A percentile compares a stretch with the other conserved stretches of the same genome.
Conservation (phyloP, 2,888 invertebrate genomes). For the Eledona agricola region DNA sequence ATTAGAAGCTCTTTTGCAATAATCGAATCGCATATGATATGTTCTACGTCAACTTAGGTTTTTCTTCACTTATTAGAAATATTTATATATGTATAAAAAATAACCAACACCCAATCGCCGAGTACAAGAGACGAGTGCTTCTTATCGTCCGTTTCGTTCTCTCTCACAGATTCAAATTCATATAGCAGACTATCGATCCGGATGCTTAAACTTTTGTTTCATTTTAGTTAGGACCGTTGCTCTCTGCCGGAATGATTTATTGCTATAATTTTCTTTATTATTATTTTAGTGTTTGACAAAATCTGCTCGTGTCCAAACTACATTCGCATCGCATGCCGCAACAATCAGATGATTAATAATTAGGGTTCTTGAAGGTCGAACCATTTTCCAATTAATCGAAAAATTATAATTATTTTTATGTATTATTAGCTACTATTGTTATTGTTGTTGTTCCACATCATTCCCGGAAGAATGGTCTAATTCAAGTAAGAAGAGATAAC, state of each 20-base stretch:
- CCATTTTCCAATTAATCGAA: conserved; percentile 30
- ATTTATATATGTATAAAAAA: conserved; percentile 18
- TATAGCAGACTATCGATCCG: conserved; percentile 39
- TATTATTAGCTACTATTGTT: conserved; percentile 7
- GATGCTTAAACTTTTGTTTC: conserved; percentile 39
- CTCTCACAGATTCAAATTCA: conserved; percentile 33
- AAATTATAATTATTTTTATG: too few relatives aligned
- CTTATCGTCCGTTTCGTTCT: conserved; percentile 11
- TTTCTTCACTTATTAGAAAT: conserved; percentile 24
- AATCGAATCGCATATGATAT: conserved; percentile 7
- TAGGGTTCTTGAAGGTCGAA: conserved; percentile 18
- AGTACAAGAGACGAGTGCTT: conserved; percentile 19
- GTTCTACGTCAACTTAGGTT: conserved; percentile 21
- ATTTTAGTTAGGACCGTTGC: conserved; percentile 38
- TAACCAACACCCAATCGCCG: conserved; percentile 32
- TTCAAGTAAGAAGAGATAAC: conserved; percentile 4
- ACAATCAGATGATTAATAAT: conserved; percentile 28
- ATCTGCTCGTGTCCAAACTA: conserved; percentile 28
- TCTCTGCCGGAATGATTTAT: conserved; percentile 36
- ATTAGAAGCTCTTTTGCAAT: conserved; percentile 15
- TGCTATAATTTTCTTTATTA: conserved; percentile 36
- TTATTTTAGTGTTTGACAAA: conserved; percentile 36
- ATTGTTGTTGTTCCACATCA: background rate
- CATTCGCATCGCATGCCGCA: conserved; percentile 21
- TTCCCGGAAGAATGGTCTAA: conserved; percentile 8